phyloP scores from a whole-genome alignment of 2,888 invertebrate species.

The Phengaris alcon region DNA sequence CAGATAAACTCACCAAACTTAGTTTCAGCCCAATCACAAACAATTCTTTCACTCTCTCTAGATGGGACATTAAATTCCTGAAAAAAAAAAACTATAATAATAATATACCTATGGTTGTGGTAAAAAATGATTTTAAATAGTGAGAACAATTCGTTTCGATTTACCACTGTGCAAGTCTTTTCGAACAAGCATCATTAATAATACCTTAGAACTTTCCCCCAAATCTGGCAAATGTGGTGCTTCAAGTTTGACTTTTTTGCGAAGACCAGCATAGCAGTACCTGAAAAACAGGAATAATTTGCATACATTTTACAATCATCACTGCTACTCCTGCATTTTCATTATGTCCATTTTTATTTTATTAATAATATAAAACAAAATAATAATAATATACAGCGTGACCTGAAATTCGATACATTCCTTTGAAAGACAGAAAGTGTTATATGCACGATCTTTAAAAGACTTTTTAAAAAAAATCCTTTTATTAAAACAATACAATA shows the following conservation, averaged over 20 bases:
- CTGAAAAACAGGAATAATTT: slow-evolving; percentile 59
- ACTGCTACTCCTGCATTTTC: not conserved
- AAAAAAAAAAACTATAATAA: slow-evolving; percentile 38
- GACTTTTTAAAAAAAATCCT: too few relatives aligned
- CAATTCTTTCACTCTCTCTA: slow-evolving; percentile 62
- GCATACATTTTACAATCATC: not conserved
- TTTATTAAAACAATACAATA: too few relatives aligned
- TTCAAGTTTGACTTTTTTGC: slow-evolving; percentile 89
- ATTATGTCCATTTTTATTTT: too few relatives aligned
- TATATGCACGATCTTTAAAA: too few relatives aligned
- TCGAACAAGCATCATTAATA: not conserved
- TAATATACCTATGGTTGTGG: not conserved
- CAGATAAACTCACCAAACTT: slow-evolving; percentile 58
- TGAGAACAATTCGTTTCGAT: not conserved
- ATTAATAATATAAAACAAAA: too few relatives aligned
- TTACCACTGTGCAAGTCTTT: not conserved
- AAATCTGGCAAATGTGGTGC: slow-evolving; percentile 89
- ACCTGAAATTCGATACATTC: too few relatives aligned
- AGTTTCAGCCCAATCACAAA: slow-evolving; percentile 72
- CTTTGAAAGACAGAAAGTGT: too few relatives aligned
- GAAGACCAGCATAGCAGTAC: slow-evolving; percentile 95
- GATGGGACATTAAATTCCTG: slow-evolving; percentile 56
- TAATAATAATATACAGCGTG: too few relatives aligned
- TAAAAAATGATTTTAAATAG: not conserved
- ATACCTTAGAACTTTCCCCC: slow-evolving; percentile 78